These are phyloP conservation scores for Steromphala cineraria DNA, from an alignment of 2,888 invertebrate genomes.

Conservation along the genomic window DNA sequence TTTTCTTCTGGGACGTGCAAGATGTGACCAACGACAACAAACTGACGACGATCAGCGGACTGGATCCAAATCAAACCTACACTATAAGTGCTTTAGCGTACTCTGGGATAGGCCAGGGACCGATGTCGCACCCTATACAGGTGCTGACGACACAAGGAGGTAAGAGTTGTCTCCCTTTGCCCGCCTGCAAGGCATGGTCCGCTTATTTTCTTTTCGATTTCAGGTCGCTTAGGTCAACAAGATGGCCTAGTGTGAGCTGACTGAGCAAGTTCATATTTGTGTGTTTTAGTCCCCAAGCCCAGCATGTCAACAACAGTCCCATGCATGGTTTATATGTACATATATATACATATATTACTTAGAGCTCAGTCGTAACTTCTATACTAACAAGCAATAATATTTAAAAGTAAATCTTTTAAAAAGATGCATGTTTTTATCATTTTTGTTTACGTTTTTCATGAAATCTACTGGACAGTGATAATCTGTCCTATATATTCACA, in stretches of 20 bases:
- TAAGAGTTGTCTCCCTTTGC: slow-evolving; percentile 48
- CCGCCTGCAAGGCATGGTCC: not conserved
- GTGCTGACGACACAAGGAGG: slow-evolving; percentile 95
- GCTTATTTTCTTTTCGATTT: not conserved
- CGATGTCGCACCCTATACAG: slow-evolving; percentile 95
- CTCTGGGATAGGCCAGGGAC: slow-evolving; percentile 96
- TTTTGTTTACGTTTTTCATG: not conserved
- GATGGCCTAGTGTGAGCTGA: not conserved
- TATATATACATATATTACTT: not conserved
- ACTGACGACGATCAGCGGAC: slow-evolving; percentile 92
- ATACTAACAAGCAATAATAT: not conserved
- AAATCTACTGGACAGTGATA: not conserved
- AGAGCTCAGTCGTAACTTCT: too few relatives aligned
- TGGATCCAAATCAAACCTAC: slow-evolving; percentile 93
- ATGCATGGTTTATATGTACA: not conserved
- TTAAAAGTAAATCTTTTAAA: not conserved
- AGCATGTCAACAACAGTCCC: not conserved
- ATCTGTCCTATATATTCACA: not conserved
- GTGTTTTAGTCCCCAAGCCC: not conserved
- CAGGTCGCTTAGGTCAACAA: not conserved
- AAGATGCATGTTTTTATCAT: not conserved
- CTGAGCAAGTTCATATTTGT: not conserved
- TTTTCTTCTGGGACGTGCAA: slow-evolving; percentile 94
- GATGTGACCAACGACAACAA: slow-evolving; percentile 87
- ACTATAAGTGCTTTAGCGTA: slow-evolving; percentile 86